A percentile compares a stretch with the other conserved stretches of the same genome.
Evolutionary conservation across 35 echinoderm and acorn worm genomes (phyloP).

Genomic region (Stichopus chloronotus): DNA sequence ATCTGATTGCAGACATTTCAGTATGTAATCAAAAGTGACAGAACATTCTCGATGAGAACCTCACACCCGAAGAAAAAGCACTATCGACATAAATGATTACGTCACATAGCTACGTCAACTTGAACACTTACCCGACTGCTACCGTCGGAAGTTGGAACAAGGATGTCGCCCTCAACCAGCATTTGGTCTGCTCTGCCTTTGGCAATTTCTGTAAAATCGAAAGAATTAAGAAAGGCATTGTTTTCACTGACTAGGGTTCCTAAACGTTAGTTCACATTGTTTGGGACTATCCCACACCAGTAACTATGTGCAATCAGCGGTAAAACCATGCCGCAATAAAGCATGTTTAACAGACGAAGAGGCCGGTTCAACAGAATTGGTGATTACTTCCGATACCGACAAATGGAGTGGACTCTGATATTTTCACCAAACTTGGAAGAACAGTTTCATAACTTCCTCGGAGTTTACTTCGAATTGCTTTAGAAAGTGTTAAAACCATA

Average conservation of each 20-base stretch:
- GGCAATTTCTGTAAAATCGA: background rate
- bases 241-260: background rate
- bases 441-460: no score
- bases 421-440: no score
- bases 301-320: no score
- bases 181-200: background rate
- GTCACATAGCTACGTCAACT: background rate
- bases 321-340: no score
- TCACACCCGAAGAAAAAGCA: background rate
- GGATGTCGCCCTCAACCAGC: conserved; percentile 18
- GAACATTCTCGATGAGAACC: background rate
- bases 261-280: no score
- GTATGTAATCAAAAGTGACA: background rate
- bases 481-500: no score
- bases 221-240: background rate
- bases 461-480: no score
- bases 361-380: no score
- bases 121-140: conserved; percentile 22
- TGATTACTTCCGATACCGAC: no score
- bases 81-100: background rate
- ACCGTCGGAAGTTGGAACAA: background rate
- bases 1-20: background rate
- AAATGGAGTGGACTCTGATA: no score
- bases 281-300: no score
- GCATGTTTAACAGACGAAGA: no score